Conservation (phyloP, 2,113 vertebrate species). For the Copsychus sechellarum region DNA sequence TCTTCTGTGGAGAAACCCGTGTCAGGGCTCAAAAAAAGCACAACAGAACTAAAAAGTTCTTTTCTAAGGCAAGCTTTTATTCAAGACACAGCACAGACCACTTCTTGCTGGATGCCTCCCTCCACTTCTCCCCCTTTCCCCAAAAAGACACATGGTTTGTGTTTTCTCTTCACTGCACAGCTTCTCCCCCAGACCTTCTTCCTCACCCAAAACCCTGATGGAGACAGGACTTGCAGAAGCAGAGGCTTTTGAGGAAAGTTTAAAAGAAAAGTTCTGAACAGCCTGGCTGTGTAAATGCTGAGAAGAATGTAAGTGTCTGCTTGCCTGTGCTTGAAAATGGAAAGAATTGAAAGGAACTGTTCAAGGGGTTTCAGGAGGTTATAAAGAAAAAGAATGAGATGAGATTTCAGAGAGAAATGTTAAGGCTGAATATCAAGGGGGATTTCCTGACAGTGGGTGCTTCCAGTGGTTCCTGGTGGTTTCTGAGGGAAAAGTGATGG, state of each 20-base stretch:
- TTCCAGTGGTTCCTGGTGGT: not conserved
- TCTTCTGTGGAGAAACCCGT: fast-evolving
- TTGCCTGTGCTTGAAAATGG: not conserved
- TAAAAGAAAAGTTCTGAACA: not conserved
- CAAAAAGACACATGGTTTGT: not conserved
- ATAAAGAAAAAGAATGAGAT: not conserved
- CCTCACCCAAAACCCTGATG: not conserved
- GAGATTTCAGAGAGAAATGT: not conserved
- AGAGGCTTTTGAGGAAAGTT: not conserved
- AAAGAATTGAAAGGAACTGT: not conserved
- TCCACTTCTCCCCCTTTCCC: not conserved
- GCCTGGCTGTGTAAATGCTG: not conserved
- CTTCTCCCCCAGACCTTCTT: not conserved
- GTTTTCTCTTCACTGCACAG: not conserved
- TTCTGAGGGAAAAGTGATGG: not conserved
- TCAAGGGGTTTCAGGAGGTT: not conserved
- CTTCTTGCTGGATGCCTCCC: not conserved
- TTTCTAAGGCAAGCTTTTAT: not conserved
- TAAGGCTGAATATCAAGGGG: not conserved
- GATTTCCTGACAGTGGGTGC: not conserved
- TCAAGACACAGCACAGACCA: not conserved
- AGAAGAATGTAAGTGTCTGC: not conserved
- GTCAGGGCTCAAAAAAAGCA: not conserved
- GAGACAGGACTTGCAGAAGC: not conserved
- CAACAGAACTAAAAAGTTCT: not conserved